Conservation (phyloP, 1,140 invertebrate species). For the Paraescarpia echinospica region DNA sequence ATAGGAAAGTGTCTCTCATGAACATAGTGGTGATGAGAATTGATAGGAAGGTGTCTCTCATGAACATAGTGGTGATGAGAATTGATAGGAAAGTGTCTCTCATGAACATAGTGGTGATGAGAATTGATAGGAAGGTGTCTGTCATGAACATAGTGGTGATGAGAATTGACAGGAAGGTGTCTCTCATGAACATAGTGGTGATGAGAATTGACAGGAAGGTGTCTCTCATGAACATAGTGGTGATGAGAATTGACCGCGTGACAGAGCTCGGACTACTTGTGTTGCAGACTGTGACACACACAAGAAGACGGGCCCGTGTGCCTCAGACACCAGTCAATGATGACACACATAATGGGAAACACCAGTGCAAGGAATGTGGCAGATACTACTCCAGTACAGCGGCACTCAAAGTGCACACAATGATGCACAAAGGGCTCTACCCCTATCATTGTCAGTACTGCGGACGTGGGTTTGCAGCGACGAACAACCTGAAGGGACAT, state of each 20-base stretch:
- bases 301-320: neutral
- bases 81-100: no score
- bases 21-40: no score
- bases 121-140: no score
- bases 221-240: no score
- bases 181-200: no score
- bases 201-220: no score
- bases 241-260: neutral
- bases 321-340: neutral
- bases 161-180: no score
- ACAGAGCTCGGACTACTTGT: neutral
- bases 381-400: constrained; percentile 68
- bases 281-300: neutral
- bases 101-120: no score
- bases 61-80: no score
- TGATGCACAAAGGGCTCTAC: constrained; percentile 15
- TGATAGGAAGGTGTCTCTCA: no score
- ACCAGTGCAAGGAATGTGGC: neutral
- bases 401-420: neutral
- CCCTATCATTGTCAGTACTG: constrained; percentile 18
- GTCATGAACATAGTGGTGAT: no score
- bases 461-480: constrained; percentile 56
- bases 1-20: no score
- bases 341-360: neutral
- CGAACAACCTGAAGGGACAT: constrained; percentile 57